Evolutionary conservation across 2,888 invertebrate species (phyloP).

Genomic region (Argyresthia goedartella): DNA sequence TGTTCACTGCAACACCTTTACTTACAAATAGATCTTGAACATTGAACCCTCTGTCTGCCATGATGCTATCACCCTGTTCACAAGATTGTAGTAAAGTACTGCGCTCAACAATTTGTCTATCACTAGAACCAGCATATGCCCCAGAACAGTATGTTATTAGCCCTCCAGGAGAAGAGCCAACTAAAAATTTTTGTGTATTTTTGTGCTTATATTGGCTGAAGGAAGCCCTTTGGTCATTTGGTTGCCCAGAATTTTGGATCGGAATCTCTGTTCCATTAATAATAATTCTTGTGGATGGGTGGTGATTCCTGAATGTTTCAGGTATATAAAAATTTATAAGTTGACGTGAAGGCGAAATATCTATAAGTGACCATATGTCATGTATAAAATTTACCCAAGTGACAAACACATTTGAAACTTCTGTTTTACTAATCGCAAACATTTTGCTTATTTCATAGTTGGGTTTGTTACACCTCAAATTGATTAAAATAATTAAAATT

Average conservation of each 20-base stretch:
- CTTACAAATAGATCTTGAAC: slow-evolving; percentile 6
- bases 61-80: slow-evolving; percentile 6
- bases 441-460: slow-evolving; percentile 1
- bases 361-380: background rate
- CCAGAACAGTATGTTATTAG: slow-evolving; percentile 6
- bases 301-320: background rate
- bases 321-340: background rate
- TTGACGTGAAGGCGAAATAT: background rate
- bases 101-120: slow-evolving; percentile 1
- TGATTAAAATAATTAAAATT: background rate
- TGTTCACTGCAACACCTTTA: slow-evolving; percentile 5
- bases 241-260: background rate
- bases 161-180: slow-evolving; percentile 6
- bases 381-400: slow-evolving; percentile 1
- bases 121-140: slow-evolving; percentile 6
- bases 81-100: background rate
- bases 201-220: slow-evolving; percentile 3
- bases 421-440: background rate
- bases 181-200: slow-evolving; percentile 2
- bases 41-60: slow-evolving; percentile 9
- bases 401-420: background rate
- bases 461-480: slow-evolving; percentile 1
- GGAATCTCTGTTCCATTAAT: slow-evolving; percentile 6
- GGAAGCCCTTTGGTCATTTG: background rate
- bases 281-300: slow-evolving; percentile 1